Conservation (phyloP, 2,797 vertebrate genomes). For the Sebastes hubbsi region DNA sequence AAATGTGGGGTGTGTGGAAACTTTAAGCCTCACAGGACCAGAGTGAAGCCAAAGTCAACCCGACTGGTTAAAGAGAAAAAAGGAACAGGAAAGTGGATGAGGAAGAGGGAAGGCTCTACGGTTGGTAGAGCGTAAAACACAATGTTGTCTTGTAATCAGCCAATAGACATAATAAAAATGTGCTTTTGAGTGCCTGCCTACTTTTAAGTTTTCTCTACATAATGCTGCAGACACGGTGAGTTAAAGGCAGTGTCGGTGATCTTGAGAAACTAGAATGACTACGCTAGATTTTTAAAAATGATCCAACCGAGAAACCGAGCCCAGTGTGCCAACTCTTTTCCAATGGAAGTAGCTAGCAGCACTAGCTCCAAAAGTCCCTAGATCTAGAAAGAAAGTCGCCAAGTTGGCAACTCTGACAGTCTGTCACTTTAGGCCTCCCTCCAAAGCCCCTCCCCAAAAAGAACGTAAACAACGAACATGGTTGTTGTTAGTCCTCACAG, state of each 20-base stretch:
- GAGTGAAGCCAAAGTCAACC: slow-evolving; percentile 60
- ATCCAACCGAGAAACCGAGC: too few relatives aligned
- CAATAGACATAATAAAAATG: slow-evolving; percentile 10
- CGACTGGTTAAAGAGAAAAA: slow-evolving; percentile 30
- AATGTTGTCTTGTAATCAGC: slow-evolving; percentile 19
- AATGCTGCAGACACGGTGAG: slow-evolving; percentile 1
- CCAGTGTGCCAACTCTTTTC: too few relatives aligned
- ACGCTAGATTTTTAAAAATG: too few relatives aligned
- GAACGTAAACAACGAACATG: too few relatives aligned
- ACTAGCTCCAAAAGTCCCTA: too few relatives aligned
- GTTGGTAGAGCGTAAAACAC: slow-evolving; percentile 22
- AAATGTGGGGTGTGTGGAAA: slow-evolving; percentile 67
- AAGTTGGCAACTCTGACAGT: too few relatives aligned
- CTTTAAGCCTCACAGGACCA: slow-evolving; percentile 33
- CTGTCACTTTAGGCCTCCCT: too few relatives aligned
- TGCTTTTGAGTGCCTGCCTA: not conserved
- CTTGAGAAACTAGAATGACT: too few relatives aligned
- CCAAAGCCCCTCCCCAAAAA: too few relatives aligned
- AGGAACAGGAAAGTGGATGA: slow-evolving; percentile 16
- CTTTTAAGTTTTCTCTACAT: slow-evolving; percentile 4
- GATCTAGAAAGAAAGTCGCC: too few relatives aligned
- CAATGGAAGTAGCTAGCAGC: too few relatives aligned
- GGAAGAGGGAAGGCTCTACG: not conserved
- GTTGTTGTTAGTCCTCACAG: too few relatives aligned
- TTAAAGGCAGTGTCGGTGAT: not conserved